Base-by-base conservation (phyloP, 1,140 invertebrate species). In the Chymomyza costata region DNA sequence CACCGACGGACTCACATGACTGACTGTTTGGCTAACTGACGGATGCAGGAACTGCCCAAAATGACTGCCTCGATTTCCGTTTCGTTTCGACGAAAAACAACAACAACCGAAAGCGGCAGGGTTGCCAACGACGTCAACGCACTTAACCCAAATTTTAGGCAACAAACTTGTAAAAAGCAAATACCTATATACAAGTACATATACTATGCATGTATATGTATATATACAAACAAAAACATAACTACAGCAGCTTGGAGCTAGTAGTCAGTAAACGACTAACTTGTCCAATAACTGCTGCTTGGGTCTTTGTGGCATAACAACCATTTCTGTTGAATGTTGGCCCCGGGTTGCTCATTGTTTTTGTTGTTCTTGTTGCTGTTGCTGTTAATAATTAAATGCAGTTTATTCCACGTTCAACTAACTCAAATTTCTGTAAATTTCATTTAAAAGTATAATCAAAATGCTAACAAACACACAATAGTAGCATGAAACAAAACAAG, bases 361-460 rank as follows among this genome's bases (percentile, higher is more conserved):
- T 35, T 43, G 8, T 41, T 16, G 25, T 18, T 58, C 34, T 46
- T 31, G 11, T 47, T 62, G 49, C 47, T 52, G n/a, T 44, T 40
- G 52, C 53, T 66, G 52, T 65, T 66, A 78, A 76, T 78, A 78
- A 76, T 76, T 78, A 74, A 76, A 69, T 76, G 65, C 71, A 76
- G 65, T 65, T 74, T 61, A 65, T 64, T 64, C 54, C 38, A 43
- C 45, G 52, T 54, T 49, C 64, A 67, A 65, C 71, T 71, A 54
- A 46, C 63, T 50, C 16, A 39, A 49, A 53, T 44, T 60, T 66
- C 51, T 64, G 49, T 31, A 66, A 78, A 78, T 71, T 78, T 65
- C 57, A 78, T 78, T 78, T 78, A 65, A 78, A 78, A 78, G 71
- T 78, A 71, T 78, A 78, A 78, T 78, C 66, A 68, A 78, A 67